Conservation (phyloP, 2,113 vertebrate species). For the Gambusia holbrooki region DNA sequence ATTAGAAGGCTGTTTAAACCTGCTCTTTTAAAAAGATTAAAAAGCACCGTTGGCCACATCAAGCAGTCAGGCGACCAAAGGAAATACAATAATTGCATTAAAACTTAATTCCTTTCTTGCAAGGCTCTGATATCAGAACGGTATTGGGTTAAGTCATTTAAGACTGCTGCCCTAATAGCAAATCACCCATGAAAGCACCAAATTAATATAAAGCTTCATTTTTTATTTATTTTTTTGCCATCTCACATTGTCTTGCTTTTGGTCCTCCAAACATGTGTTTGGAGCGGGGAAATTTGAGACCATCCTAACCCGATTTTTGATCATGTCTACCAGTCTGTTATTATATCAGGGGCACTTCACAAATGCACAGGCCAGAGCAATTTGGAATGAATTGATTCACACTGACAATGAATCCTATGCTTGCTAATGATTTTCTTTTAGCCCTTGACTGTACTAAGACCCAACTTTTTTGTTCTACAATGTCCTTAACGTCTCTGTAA, state of each 20-base stretch:
- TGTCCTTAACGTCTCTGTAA: constrained; percentile 36
- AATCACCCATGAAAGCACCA: constrained; percentile 91
- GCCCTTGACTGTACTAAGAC: constrained; percentile 54
- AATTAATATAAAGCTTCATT: constrained; percentile 99
- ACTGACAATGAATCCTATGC: constrained; percentile 86
- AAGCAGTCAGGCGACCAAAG: constrained; percentile 75
- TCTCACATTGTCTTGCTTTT: constrained; percentile 71
- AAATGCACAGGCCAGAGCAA: constrained; percentile 96
- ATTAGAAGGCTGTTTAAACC: constrained; percentile 82
- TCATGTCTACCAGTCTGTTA: constrained; percentile 97
- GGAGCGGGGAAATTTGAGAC: constrained; percentile 92
- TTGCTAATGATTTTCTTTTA: constrained; percentile 89
- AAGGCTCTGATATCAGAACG: constrained; percentile 85
- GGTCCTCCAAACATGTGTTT: constrained; percentile 89
- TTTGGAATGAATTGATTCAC: constrained; percentile 98
- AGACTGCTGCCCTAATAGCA: constrained; percentile 87
- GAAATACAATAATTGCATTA: constrained; percentile 88
- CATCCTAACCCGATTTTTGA: constrained; percentile 93
- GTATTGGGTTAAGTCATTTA: constrained; percentile 89
- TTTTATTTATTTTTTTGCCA: constrained; percentile 78
- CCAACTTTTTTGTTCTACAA: constrained; percentile 48
- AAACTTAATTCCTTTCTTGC: constrained; percentile 78
- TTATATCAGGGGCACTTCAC: constrained; percentile 98
- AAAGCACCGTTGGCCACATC: constrained; percentile 76
- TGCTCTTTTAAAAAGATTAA: constrained; percentile 79